A percentile compares a stretch with the other conserved stretches of the same genome.
Evolutionary conservation across 2,888 invertebrate genomes (phyloP).

Genomic region (Megaustenia siamemsis): DNA sequence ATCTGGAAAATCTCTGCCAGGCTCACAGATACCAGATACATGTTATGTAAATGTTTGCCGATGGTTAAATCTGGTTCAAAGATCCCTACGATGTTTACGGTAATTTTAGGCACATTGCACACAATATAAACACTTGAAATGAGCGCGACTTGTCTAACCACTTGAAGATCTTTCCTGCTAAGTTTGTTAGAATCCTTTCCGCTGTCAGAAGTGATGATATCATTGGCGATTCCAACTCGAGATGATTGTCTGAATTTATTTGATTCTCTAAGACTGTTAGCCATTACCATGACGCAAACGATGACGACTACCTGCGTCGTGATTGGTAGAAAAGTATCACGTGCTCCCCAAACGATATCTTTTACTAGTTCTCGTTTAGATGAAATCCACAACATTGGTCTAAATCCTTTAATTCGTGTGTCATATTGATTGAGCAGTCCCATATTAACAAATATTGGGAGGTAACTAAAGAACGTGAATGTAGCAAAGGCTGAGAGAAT

Average conservation of each 20-base stretch:
- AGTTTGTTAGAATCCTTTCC: background rate
- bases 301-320: slow-evolving; percentile 24
- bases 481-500: background rate
- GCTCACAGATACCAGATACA: slow-evolving; percentile 6
- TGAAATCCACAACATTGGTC: slow-evolving; percentile 14
- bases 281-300: slow-evolving; percentile 36
- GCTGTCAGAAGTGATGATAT: too few relatives aligned
- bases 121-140: slow-evolving; percentile 28
- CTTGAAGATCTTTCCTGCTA: slow-evolving; percentile 2
- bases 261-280: slow-evolving; percentile 6
- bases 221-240: too few relatives aligned
- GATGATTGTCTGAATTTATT: slow-evolving; percentile 16
- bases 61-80: slow-evolving; percentile 20
- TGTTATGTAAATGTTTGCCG: slow-evolving; percentile 11
- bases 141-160: slow-evolving; percentile 25
- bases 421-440: slow-evolving; percentile 20
- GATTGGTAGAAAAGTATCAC: slow-evolving; percentile 11
- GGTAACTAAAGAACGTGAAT: slow-evolving; percentile 8
- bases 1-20: slow-evolving; percentile 1
- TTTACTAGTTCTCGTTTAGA: slow-evolving; percentile 30
- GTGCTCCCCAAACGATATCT: slow-evolving; percentile 10
- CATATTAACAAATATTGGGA: slow-evolving; percentile 30
- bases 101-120: slow-evolving; percentile 37
- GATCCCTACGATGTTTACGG: background rate
- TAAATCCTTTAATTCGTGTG: background rate